Percentiles rank a stretch among this genome's conserved stretches.
Evolutionary conservation across 1,140 invertebrate species (phyloP).

Genomic region (Brachionus sp.): DNA sequence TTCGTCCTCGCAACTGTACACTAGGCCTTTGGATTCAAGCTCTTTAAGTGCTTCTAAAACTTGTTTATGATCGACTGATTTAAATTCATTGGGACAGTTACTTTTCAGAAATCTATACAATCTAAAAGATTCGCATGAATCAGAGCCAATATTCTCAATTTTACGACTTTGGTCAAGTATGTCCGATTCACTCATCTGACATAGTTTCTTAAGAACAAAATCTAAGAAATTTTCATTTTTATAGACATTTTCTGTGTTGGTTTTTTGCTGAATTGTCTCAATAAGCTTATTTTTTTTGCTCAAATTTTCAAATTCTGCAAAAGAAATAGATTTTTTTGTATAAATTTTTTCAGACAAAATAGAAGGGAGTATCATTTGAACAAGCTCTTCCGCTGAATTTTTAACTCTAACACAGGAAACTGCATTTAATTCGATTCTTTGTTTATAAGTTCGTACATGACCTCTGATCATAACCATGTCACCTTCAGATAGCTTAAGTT

Average conservation of each 20-base stretch:
- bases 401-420: conserved; percentile 14
- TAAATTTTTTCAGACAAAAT: neutral
- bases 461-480: conserved; percentile 21
- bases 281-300: neutral
- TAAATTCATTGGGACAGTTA: conserved; percentile 41
- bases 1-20: conserved; percentile 42
- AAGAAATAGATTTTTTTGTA: neutral
- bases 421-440: conserved; percentile 20
- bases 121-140: neutral
- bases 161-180: conserved; percentile 16
- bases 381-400: conserved; percentile 14
- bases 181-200: neutral
- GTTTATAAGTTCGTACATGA: neutral
- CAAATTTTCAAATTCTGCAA: neutral
- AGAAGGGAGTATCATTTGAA: conserved; percentile 17
- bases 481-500: neutral
- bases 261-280: neutral
- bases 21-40: conserved; percentile 4
- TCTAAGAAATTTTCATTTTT: conserved; percentile 26
- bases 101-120: conserved; percentile 9
- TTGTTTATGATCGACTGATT: neutral
- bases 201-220: conserved; percentile 4
- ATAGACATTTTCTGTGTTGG: neutral
- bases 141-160: neutral
- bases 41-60: conserved; percentile 26